Conservation (phyloP, 2,888 invertebrate genomes). For the Lamellibrachia satsuma region DNA sequence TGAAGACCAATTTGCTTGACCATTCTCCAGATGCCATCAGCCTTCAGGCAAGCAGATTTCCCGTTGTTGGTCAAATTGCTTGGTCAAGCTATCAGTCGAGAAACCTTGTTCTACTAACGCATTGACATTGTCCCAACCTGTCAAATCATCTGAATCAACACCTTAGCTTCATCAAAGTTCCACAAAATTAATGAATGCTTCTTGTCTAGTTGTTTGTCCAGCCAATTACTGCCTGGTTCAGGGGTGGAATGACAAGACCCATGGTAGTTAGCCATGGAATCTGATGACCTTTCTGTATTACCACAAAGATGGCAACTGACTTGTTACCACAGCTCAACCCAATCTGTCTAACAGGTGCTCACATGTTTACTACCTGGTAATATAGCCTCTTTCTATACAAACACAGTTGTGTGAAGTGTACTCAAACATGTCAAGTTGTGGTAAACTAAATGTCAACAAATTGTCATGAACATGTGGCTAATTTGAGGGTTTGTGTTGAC, state of each 20-base stretch:
- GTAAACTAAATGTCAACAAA: neutral
- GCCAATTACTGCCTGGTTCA: neutral
- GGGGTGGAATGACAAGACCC: neutral
- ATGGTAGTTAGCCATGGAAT: neutral
- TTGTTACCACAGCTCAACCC: neutral
- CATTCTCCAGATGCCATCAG: neutral
- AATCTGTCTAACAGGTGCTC: neutral
- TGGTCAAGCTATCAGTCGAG: neutral
- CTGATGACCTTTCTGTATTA: neutral
- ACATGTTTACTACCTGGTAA: neutral
- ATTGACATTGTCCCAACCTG: neutral
- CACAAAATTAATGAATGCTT: neutral
- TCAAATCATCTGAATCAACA: neutral
- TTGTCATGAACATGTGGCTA: neutral
- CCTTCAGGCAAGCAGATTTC: neutral
- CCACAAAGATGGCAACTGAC: neutral
- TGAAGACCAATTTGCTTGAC: neutral
- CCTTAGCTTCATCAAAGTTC: neutral
- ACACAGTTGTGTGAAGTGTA: neutral
- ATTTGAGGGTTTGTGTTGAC: neutral
- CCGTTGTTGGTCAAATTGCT: neutral
- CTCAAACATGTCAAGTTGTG: neutral
- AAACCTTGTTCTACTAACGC: no score
- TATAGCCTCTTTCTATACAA: neutral
- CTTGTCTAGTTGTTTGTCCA: neutral